Evolutionary conservation across 2,113 vertebrate species (phyloP).

Genomic region (Triplophysa tibetana): DNA sequence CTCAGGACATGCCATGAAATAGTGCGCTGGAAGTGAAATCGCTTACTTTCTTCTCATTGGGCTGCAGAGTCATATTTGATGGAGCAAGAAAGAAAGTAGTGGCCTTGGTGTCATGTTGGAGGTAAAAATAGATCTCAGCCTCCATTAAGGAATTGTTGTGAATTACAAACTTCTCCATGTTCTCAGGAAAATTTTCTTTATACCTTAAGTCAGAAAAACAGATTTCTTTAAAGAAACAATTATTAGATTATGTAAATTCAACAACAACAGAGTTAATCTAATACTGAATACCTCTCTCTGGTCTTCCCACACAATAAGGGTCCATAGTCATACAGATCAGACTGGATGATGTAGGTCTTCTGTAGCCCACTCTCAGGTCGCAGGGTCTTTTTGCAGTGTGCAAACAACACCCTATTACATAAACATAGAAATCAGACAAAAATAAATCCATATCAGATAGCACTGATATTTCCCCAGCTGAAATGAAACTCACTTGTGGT

Average conservation of each 20-base stretch:
- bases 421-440: background rate
- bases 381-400: slow-evolving; percentile 67
- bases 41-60: slow-evolving; percentile 81
- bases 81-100: slow-evolving; percentile 85
- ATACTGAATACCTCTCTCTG: slow-evolving; percentile 75
- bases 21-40: background rate
- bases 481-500: slow-evolving; percentile 76
- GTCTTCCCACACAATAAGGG: slow-evolving; percentile 87
- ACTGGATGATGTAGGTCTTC: slow-evolving; percentile 78
- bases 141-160: slow-evolving; percentile 77
- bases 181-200: slow-evolving; percentile 79
- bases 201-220: slow-evolving; percentile 73
- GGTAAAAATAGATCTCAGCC: slow-evolving; percentile 77
- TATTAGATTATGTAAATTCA: too few relatives aligned
- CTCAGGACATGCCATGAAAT: background rate
- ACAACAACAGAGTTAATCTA: too few relatives aligned
- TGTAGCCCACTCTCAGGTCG: slow-evolving; percentile 66
- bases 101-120: slow-evolving; percentile 77
- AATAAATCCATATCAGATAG: background rate
- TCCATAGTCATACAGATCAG: slow-evolving; percentile 83
- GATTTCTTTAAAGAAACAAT: background rate
- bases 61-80: slow-evolving; percentile 77
- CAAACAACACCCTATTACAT: slow-evolving; percentile 79
- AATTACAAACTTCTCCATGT: slow-evolving; percentile 81
- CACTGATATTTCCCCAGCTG: slow-evolving; percentile 28